Base-by-base conservation (phyloP, 2,797 vertebrate species). In the Aphelocoma californica region DNA sequence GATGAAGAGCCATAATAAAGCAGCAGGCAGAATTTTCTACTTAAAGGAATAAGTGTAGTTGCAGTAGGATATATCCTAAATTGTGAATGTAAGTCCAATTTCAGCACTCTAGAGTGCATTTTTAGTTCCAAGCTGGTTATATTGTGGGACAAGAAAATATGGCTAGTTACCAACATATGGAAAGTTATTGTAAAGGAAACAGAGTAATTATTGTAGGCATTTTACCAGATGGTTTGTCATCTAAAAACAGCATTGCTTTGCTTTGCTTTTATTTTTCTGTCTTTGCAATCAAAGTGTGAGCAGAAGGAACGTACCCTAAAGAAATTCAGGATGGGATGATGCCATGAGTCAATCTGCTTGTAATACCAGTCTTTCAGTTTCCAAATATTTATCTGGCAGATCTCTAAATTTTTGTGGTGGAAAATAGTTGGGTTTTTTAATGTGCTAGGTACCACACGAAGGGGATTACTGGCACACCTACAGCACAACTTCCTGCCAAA, bases 201-300 rank as follows among this genome's bases (percentile, higher is more conserved):
- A 29, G 57, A 77, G 44, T 92, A 89, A 95, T 94, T 81, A 84
- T 96, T 94, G 90, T 90, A 81, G 92, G 80, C 88, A 88, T 95
- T 93, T 90, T 86, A 86, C 66, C 92, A 94, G 70, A 75, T 96
- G 90, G 92, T 79, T 92, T 93, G 58, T 93, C 61, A 48, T 86
- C 84, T 86, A 79, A 79, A 93, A 94, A 13, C 29, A 42, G 40
- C 53, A 42, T 79, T 84, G 18, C 50, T 88, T 93, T 85, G 64
- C 44, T 90, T 92, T 74, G 44, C 47, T 93, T 90, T 93, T 81
- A 56, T 79, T 93, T 86, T 92, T 94, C 88, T 89, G 71, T 72
- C 62, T 81, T 77, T 74, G 65, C 73, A 66, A 66, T 86, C 19
- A 4, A 78, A 93, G 20, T 69, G 47, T 92, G 56, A 88, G 81